phyloP scores from a whole-genome alignment of 1,140 invertebrate genomes.

The Dreissena rostriformis region DNA sequence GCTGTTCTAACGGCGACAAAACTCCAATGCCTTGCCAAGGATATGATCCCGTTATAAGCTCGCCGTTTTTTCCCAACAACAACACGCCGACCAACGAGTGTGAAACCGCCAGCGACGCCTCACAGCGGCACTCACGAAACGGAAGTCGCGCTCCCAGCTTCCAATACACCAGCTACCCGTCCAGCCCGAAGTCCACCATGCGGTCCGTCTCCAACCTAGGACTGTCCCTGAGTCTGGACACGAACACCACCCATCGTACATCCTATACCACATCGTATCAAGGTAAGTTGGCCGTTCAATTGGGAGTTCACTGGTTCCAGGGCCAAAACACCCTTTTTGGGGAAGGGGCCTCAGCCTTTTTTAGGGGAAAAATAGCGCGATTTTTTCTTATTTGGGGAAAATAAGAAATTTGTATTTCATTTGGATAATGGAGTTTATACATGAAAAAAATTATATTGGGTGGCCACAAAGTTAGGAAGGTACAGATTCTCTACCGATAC shows the following conservation, averaged over 20 bases:
- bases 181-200: slow-evolving; percentile 17
- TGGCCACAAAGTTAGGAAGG: too few relatives aligned
- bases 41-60: slow-evolving; percentile 26
- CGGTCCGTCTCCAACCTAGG: slow-evolving; percentile 2
- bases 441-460: too few relatives aligned
- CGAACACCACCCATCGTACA: slow-evolving; percentile 19
- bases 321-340: too few relatives aligned
- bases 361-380: too few relatives aligned
- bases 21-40: background rate
- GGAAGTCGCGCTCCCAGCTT: background rate
- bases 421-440: too few relatives aligned
- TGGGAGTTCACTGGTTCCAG: too few relatives aligned
- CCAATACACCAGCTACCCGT: slow-evolving; percentile 30
- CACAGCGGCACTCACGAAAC: background rate
- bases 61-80: slow-evolving; percentile 52
- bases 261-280: slow-evolving; percentile 41
- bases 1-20: background rate
- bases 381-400: too few relatives aligned
- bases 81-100: slow-evolving; percentile 56
- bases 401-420: too few relatives aligned
- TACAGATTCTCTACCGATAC: too few relatives aligned
- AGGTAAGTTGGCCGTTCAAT: background rate
- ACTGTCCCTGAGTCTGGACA: slow-evolving; percentile 14
- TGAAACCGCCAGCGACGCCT: slow-evolving; percentile 36
- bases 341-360: too few relatives aligned